These are phyloP conservation scores for Chrysolina americana DNA, from an alignment of 2,888 invertebrate genomes.

Conservation along the genomic window DNA sequence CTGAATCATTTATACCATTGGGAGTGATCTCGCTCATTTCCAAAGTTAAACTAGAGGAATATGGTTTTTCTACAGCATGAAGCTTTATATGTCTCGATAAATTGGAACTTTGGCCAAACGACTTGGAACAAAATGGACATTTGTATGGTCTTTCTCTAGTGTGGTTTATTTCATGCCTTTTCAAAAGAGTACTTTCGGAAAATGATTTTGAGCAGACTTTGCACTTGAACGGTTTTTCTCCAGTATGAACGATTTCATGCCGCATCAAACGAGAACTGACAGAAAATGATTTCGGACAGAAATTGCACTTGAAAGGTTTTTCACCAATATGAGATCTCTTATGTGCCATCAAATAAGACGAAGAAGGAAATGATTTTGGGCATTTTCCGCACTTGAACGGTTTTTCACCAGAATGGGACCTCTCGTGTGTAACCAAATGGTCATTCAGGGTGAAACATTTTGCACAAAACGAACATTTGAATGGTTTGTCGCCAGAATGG, in stretches of 20 bases:
- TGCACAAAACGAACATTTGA: too few relatives aligned
- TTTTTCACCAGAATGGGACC: too few relatives aligned
- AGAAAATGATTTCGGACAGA: neutral
- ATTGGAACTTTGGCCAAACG: neutral
- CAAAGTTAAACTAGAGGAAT: too few relatives aligned
- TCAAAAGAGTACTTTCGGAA: neutral
- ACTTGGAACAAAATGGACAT: neutral
- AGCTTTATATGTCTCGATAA: neutral
- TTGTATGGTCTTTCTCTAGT: neutral
- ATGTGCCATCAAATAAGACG: too few relatives aligned
- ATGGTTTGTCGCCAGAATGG: too few relatives aligned
- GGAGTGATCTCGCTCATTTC: too few relatives aligned
- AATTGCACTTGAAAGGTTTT: neutral
- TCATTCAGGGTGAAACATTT: too few relatives aligned
- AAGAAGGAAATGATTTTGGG: too few relatives aligned
- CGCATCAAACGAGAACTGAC: neutral
- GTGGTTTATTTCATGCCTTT: neutral
- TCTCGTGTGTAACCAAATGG: too few relatives aligned
- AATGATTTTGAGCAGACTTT: neutral
- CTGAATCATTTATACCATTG: too few relatives aligned
- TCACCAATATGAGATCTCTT: too few relatives aligned
- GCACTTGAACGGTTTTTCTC: neutral
- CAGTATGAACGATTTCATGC: neutral
- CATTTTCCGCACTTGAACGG: too few relatives aligned
- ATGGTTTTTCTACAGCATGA: neutral